These are phyloP conservation scores for Holothuria scabra DNA, from an alignment of 53 echinoderm and acorn worm species.

Conservation along the genomic window DNA sequence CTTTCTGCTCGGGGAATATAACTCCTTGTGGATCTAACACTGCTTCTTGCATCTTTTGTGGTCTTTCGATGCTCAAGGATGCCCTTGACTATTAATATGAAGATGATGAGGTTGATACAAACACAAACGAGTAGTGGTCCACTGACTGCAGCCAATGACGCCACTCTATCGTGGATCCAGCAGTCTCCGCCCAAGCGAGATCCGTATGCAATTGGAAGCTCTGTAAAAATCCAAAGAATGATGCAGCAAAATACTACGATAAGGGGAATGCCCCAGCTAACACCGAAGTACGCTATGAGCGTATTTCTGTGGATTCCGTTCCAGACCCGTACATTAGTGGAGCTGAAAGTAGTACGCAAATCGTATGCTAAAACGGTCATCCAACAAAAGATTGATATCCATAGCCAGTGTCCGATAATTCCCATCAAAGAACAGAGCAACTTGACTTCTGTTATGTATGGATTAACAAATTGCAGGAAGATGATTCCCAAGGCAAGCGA, in stretches of 20 bases:
- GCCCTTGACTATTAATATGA: neutral
- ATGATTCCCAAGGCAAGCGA: neutral
- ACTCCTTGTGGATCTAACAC: neutral
- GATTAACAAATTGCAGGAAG: neutral
- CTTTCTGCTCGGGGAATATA: neutral
- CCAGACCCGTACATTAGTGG: neutral
- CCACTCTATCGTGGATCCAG: neutral
- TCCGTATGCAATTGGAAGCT: neutral
- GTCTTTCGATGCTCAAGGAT: neutral
- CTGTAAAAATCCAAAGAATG: neutral
- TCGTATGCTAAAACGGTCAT: conserved; percentile 25
- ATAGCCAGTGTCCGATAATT: conserved; percentile 11
- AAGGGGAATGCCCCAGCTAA: neutral
- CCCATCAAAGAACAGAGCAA: neutral
- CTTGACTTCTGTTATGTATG: neutral
- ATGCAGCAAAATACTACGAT: neutral
- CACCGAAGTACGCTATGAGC: neutral
- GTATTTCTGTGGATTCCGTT: neutral
- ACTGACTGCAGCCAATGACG: neutral
- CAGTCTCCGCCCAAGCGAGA: neutral
- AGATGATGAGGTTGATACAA: neutral
- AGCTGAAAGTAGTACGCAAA: neutral
- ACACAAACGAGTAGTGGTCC: neutral
- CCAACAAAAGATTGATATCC: conserved; percentile 21
- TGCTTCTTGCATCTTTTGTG: neutral